phyloP scores from a whole-genome alignment of 2,888 invertebrate genomes.

The Cerceris rybyensis region DNA sequence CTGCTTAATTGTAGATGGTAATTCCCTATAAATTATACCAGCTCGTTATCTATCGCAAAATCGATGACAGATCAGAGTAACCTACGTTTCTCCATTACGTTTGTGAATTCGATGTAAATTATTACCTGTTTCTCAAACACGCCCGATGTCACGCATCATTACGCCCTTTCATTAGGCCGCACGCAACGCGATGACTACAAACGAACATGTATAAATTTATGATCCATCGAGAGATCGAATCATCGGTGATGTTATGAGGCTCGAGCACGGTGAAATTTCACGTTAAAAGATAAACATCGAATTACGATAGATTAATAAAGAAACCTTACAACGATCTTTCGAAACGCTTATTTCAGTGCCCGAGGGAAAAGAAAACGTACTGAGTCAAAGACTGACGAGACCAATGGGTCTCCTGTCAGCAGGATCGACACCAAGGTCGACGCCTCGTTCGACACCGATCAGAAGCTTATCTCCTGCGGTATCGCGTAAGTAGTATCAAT shows the following conservation, averaged over 20 bases:
- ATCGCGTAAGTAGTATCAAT: conserved; percentile 64
- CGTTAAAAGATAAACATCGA: no score
- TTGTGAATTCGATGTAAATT: conserved; percentile 3
- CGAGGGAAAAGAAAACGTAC: conserved; percentile 90
- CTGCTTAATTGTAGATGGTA: conserved; percentile 92
- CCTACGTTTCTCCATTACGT: no score
- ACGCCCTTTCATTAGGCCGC: neutral
- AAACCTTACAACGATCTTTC: neutral
- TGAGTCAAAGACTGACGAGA: conserved; percentile 87
- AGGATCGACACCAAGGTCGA: conserved; percentile 86
- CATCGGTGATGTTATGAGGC: no score
- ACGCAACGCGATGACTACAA: neutral
- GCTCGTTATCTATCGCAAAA: neutral
- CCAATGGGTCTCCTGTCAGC: conserved; percentile 87
- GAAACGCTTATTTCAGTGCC: conserved; percentile 85
- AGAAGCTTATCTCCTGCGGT: conserved; percentile 87
- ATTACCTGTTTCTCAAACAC: conserved; percentile 2
- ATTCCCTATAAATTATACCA: conserved; percentile 72
- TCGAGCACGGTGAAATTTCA: no score
- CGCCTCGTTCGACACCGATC: conserved; percentile 88
- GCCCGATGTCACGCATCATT: neutral
- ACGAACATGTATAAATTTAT: neutral
- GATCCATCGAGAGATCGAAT: no score
- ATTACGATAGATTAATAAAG: no score
- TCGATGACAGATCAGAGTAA: no score